Percentiles rank a stretch among this genome's conserved stretches.
Evolutionary conservation across 2,113 vertebrate genomes (phyloP).

Genomic region (Grus americana): DNA sequence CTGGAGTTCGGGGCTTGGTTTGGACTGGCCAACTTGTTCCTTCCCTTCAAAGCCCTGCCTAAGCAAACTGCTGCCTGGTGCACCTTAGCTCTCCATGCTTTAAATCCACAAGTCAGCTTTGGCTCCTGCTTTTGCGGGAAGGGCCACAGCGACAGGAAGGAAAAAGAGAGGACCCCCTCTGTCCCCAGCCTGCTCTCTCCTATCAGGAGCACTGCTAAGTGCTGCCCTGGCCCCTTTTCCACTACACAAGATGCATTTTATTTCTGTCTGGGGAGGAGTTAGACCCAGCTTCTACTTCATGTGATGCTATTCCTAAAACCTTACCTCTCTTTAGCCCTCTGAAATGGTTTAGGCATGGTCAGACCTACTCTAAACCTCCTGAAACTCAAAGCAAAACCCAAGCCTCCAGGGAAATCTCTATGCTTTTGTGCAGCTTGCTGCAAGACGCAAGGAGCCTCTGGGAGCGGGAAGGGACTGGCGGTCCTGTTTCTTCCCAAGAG

Average conservation of each 20-base stretch:
- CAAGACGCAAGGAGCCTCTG: rapidly evolving
- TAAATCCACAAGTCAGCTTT: neutral
- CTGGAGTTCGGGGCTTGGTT: too few species aligned
- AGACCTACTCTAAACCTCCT: neutral
- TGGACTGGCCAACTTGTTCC: neutral
- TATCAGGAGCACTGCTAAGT: neutral
- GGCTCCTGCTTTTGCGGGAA: neutral
- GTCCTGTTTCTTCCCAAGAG: neutral
- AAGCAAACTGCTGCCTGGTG: neutral
- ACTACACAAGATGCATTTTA: neutral
- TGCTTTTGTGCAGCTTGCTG: neutral
- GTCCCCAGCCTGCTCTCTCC: neutral
- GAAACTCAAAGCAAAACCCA: neutral
- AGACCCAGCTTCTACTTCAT: neutral
- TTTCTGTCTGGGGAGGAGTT: neutral
- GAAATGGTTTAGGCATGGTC: neutral
- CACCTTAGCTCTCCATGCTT: neutral
- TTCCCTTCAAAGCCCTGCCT: neutral
- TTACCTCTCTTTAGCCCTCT: too few species aligned
- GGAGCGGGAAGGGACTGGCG: neutral
- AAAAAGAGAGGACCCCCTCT: neutral
- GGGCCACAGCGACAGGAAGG: neutral
- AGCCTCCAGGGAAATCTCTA: neutral
- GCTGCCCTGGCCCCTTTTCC: neutral
- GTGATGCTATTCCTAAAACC: neutral